Evolutionary conservation across 2,888 invertebrate species (phyloP).

Genomic region (Metacarcinus magister): DNA sequence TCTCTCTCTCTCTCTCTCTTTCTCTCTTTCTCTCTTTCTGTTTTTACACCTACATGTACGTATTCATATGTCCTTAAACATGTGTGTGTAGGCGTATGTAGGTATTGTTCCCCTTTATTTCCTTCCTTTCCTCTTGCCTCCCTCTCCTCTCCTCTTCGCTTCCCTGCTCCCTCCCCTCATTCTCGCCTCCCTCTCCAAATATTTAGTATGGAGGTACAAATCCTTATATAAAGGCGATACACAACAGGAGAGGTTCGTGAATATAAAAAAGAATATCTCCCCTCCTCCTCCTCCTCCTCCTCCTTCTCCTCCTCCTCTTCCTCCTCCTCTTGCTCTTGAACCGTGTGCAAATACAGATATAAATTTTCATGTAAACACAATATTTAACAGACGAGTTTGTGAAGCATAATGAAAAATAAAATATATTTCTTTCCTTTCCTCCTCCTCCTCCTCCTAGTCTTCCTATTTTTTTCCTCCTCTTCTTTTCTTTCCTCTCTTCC

Average conservation of each 20-base stretch:
- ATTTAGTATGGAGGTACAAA: slow-evolving; percentile 10
- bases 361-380: neutral
- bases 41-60: neutral
- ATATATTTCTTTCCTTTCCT: neutral
- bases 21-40: neutral
- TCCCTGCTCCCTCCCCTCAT: no score
- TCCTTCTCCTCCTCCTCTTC: neutral
- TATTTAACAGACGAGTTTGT: neutral
- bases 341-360: neutral
- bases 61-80: no score
- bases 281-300: no score
- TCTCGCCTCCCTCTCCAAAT: neutral
- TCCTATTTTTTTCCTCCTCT: no score
- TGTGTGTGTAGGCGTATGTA: no score
- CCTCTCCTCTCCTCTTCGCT: neutral
- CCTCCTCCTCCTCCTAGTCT: neutral
- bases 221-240: slow-evolving; percentile 26
- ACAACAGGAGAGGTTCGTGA: neutral
- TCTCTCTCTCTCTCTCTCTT: slow-evolving; percentile 4
- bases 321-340: neutral
- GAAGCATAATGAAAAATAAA: neutral
- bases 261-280: neutral
- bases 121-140: neutral
- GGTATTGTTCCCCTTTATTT: slow-evolving; percentile 1
- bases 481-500: neutral